Evolutionary conservation across 2,113 vertebrate species (phyloP).

Genomic region (Oreochromis aureus): DNA sequence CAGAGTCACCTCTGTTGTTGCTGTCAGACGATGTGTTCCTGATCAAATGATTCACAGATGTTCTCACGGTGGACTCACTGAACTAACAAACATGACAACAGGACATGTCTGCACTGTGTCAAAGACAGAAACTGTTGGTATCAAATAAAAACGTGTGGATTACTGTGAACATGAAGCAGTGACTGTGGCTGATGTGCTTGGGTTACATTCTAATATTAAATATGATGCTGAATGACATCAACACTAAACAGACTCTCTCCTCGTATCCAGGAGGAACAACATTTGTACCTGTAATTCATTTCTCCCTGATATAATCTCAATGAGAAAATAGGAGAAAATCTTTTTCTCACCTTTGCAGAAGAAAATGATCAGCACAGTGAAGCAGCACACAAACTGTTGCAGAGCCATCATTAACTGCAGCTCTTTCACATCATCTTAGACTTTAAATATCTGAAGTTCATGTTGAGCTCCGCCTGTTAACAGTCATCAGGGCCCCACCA

Average conservation of each 20-base stretch:
- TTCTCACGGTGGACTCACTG: no score
- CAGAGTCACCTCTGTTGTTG: background rate
- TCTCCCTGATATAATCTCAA: fast-evolving
- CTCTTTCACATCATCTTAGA: fast-evolving
- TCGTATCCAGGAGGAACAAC: no score
- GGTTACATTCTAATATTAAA: no score
- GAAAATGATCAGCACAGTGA: background rate
- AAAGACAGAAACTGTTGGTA: no score
- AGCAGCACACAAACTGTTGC: background rate
- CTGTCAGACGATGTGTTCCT: background rate
- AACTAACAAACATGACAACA: no score
- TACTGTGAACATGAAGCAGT: no score
- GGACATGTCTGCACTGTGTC: fast-evolving
- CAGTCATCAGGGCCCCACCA: no score
- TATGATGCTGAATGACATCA: no score
- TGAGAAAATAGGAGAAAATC: background rate
- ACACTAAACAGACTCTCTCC: no score
- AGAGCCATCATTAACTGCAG: background rate
- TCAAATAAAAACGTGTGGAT: no score
- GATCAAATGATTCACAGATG: fast-evolving
- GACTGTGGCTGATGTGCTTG: no score
- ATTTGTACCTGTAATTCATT: no score
- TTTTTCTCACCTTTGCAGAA: background rate
- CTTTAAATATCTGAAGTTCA: background rate
- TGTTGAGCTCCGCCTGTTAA: background rate